These are phyloP conservation scores for Chalcis sispes DNA, from an alignment of 2,888 invertebrate genomes.

Conservation along the genomic window DNA sequence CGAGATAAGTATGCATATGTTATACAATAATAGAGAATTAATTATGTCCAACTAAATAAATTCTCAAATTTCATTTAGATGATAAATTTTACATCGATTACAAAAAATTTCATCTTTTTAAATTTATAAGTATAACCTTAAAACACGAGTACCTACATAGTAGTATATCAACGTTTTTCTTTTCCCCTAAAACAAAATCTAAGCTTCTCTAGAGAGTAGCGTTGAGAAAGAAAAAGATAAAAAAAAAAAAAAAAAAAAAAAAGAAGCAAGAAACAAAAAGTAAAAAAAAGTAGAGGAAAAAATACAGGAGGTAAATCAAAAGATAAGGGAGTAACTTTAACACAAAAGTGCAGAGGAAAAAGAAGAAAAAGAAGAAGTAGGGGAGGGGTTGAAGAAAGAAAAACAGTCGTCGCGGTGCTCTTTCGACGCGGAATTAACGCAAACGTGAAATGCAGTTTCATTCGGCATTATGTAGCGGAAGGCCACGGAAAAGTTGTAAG, in stretches of 20 bases:
- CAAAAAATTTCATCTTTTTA: too few relatives aligned
- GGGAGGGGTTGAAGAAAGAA: background rate
- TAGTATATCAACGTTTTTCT: too few relatives aligned
- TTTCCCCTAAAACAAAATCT: constrained; percentile 9
- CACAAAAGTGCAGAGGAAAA: background rate
- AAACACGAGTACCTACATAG: too few relatives aligned
- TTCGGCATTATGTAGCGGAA: constrained; percentile 7
- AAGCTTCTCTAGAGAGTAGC: background rate
- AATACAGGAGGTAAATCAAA: background rate
- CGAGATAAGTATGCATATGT: too few relatives aligned
- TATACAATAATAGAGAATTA: too few relatives aligned
- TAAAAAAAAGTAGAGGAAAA: background rate
- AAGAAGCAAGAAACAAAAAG: background rate
- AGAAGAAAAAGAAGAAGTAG: background rate
- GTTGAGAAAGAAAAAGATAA: background rate
- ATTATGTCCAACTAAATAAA: too few relatives aligned
- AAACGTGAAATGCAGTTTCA: constrained; percentile 43
- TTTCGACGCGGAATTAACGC: constrained; percentile 46
- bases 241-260: too few relatives aligned
- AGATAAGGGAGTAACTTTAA: constrained; percentile 17
- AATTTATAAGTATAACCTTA: too few relatives aligned
- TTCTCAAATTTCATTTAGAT: too few relatives aligned
- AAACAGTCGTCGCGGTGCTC: constrained; percentile 10
- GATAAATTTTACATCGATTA: too few relatives aligned
- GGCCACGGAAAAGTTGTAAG: constrained; percentile 16